These are phyloP conservation scores for Galeopterus variegatus DNA, from an alignment of 2,113 vertebrate species.

Conservation along the genomic window DNA sequence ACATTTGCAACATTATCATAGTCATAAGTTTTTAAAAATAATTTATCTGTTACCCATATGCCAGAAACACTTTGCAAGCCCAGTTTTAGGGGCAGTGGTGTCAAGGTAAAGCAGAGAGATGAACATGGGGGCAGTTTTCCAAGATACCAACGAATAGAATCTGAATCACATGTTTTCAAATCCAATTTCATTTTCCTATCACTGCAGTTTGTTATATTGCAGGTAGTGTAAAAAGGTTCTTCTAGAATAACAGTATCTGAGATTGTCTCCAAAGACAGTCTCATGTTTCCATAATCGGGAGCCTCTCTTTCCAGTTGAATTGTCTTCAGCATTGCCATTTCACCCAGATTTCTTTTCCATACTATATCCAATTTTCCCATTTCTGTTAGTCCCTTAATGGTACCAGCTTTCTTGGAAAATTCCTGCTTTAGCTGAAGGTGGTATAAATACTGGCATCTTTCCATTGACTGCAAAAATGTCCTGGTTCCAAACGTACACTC, in stretches of 20 bases:
- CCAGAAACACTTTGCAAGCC: conserved; percentile 96
- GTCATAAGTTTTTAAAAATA: conserved; percentile 92
- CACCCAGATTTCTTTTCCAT: conserved; percentile 68
- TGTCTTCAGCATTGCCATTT: conserved; percentile 34
- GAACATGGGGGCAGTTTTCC: conserved; percentile 93
- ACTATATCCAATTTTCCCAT: conserved; percentile 46
- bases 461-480: conserved; percentile 54
- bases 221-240: conserved; percentile 95
- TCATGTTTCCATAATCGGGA: conserved; percentile 93
- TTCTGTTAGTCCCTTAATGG: not conserved
- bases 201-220: conserved; percentile 98
- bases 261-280: conserved; percentile 94
- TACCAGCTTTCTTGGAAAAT: not conserved
- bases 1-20: conserved; percentile 95
- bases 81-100: conserved; percentile 92
- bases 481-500: conserved; percentile 84
- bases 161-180: conserved; percentile 95
- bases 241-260: conserved; percentile 95
- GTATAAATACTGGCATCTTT: conserved; percentile 68
- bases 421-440: conserved; percentile 46
- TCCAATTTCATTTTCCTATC: conserved; percentile 96
- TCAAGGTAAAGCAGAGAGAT: conserved; percentile 94
- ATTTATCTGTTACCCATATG: conserved; percentile 84
- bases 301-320: conserved; percentile 83
- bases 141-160: conserved; percentile 94